Evolutionary conservation across 2,888 invertebrate genomes (phyloP).

Genomic region (Venusia cambrica): DNA sequence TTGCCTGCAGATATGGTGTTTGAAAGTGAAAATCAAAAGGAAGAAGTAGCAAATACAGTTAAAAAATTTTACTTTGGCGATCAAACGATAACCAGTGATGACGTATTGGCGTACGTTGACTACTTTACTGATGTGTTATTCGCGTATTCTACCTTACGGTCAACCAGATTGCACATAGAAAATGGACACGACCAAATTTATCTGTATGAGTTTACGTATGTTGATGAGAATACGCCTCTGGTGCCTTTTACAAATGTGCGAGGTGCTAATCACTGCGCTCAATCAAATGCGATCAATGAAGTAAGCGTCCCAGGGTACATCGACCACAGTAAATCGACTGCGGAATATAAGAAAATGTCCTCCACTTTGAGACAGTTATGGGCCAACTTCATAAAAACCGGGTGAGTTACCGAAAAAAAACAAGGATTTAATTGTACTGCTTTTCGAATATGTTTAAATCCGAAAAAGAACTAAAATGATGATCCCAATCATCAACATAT

Average conservation of each 20-base stretch:
- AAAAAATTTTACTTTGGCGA: slow-evolving; percentile 50
- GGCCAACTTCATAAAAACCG: slow-evolving; percentile 44
- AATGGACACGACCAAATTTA: slow-evolving; percentile 47
- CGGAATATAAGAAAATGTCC: slow-evolving; percentile 33
- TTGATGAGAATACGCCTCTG: slow-evolving; percentile 32
- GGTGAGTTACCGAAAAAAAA: too few species aligned
- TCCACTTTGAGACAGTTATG: slow-evolving; percentile 38
- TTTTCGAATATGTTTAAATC: too few species aligned
- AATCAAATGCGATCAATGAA: too few species aligned
- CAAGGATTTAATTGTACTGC: too few species aligned
- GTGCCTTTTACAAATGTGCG: slow-evolving; percentile 36
- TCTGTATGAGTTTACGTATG: slow-evolving; percentile 49
- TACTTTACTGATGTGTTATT: slow-evolving; percentile 56
- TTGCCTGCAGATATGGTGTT: slow-evolving; percentile 50
- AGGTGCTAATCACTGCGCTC: slow-evolving; percentile 43
- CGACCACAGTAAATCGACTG: slow-evolving; percentile 14
- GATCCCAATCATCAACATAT: too few species aligned
- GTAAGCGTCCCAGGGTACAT: slow-evolving; percentile 48
- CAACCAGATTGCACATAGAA: slow-evolving; percentile 37
- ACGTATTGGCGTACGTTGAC: slow-evolving; percentile 41
- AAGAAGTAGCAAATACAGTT: slow-evolving; percentile 36
- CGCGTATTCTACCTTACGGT: slow-evolving; percentile 35
- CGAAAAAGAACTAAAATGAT: too few species aligned
- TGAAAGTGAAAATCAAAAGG: slow-evolving; percentile 36
- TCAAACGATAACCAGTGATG: slow-evolving; percentile 33